phyloP scores from a whole-genome alignment of 2,797 vertebrate genomes.

The Melanotaenia nigrans region DNA sequence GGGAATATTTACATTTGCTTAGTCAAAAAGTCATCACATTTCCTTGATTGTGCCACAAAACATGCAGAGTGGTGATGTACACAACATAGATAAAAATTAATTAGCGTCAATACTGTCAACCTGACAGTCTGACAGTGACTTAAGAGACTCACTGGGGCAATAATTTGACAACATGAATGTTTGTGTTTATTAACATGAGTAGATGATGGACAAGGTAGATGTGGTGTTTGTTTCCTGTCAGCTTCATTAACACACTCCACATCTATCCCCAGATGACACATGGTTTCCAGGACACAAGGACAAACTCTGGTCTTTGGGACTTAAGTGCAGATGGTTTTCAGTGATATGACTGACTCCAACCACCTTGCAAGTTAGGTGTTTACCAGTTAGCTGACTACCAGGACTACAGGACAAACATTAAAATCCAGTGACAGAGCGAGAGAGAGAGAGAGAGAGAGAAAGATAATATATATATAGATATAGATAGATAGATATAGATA shows the following conservation, averaged over 20 bases:
- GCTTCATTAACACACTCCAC: constrained; percentile 44
- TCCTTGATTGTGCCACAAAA: not conserved
- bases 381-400: constrained; percentile 16
- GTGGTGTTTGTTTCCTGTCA: constrained; percentile 59
- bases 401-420: constrained; percentile 19
- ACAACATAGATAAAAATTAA: not conserved
- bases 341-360: not conserved
- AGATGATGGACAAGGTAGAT: no score
- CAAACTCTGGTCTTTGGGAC: constrained; percentile 33
- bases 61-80: not conserved
- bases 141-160: not conserved
- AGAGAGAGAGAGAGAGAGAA: no score
- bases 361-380: constrained; percentile 3
- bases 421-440: constrained; percentile 47
- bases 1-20: not conserved
- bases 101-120: not conserved
- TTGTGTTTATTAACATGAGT: not conserved
- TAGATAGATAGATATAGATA: no score
- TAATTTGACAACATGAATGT: not conserved
- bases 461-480: no score
- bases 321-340: constrained; percentile 23
- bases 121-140: not conserved
- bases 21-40: not conserved
- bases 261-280: constrained; percentile 42
- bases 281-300: constrained; percentile 78